Evolutionary conservation across 2,888 invertebrate genomes (phyloP), one percentile per base, ranked within the genome.

Genomic region (Asteroscopus sphinx): DNA sequence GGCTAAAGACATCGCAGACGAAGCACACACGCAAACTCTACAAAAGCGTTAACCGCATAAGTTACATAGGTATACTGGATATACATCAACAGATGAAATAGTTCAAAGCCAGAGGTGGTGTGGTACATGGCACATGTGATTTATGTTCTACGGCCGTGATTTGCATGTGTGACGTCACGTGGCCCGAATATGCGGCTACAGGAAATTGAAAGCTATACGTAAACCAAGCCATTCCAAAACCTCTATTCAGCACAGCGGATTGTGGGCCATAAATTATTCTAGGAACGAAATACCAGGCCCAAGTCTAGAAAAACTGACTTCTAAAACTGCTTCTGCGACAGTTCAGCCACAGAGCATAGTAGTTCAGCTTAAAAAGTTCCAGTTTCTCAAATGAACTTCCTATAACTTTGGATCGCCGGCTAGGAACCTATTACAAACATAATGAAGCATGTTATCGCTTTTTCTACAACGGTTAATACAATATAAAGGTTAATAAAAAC

Each of bases 131-230:
- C 48, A 48, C 46, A 44, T 44, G 51, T 72, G 79, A 74, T 79
- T 79, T 79, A 79, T 75, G 64, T 60, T 60, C 6, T 40, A 40
- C 44, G 36, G 13, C 13, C 56, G 44, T 61, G 65, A 74, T 78
- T 80, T 80, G 58, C 76, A 80, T 79, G 48, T 61, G 54, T 65
- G 61, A 65, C 67, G 69, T 58, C 56, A 53, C 25, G 44, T 53
- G 45, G 46, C 57, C 47, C 44, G 61, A 58, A 68, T 70, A 56
- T 67, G 55, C 59, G 45, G 55, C 51, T 53, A 52, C 64, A 71
- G 79, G 79, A 80, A 81, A 82, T 82, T 79, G 79, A 77, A 81
- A 69, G 73, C 72, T 73, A 60, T 76, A 62, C 41, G 49, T 42
- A 33, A 56, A 49, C 45, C 53, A 55, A 42, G 41, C 48, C 48